A percentile compares a stretch with the other conserved stretches of the same genome.
These are phyloP conservation scores for Sycobia sp. DNA, from an alignment of 1,140 invertebrate species.

Conservation along the genomic window DNA sequence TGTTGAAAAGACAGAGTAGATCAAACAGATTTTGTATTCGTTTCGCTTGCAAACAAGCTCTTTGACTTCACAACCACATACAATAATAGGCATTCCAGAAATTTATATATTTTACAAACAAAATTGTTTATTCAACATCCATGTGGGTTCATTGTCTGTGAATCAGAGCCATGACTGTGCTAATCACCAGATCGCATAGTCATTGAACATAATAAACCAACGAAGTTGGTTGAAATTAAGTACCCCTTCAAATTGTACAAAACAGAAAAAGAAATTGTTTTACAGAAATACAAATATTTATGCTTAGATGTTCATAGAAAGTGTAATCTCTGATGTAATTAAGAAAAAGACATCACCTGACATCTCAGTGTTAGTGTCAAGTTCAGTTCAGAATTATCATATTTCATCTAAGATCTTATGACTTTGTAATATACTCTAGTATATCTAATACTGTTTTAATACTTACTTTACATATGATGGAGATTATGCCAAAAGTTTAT, in stretches of 20 bases:
- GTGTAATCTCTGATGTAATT: not conserved
- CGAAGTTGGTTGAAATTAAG: constrained; percentile 23
- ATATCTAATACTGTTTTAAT: constrained; percentile 11
- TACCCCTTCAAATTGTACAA: constrained; percentile 6
- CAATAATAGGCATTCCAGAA: too few species aligned
- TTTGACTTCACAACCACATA: too few species aligned
- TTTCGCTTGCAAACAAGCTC: too few species aligned
- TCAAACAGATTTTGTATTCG: too few species aligned
- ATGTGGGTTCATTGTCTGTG: constrained; percentile 34
- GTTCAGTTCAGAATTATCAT: constrained; percentile 25
- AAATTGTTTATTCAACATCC: too few species aligned
- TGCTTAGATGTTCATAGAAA: not conserved
- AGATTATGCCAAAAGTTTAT: constrained; percentile 15
- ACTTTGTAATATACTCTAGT: constrained; percentile 33
- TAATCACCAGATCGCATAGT: constrained; percentile 38
- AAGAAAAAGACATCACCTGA: constrained; percentile 26
- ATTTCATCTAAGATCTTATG: constrained; percentile 6
- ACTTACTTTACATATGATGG: constrained; percentile 25
- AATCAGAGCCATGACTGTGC: constrained; percentile 30
- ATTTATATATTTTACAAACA: too few species aligned
- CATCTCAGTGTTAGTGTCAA: constrained; percentile 36
- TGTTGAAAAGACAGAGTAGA: too few species aligned
- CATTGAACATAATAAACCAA: constrained; percentile 15
- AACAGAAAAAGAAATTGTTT: not conserved
- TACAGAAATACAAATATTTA: constrained; percentile 11